A percentile compares a stretch with the other conserved stretches of the same genome.
These are phyloP conservation scores for Holotrichia oblita DNA, from an alignment of 1,140 invertebrate species.

Conservation along the genomic window DNA sequence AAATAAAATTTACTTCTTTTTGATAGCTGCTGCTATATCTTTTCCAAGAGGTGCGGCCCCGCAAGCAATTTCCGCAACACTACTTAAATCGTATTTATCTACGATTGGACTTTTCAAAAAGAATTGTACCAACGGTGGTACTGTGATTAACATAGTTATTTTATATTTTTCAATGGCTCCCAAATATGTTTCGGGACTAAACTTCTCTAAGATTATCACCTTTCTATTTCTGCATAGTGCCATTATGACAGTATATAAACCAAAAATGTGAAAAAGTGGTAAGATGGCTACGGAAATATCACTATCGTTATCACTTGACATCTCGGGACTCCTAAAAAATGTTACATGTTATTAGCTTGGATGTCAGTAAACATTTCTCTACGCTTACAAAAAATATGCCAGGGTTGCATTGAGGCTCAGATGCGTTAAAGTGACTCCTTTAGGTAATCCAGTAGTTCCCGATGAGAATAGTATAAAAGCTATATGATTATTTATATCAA, in stretches of 20 bases:
- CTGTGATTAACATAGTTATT: conserved; percentile 64
- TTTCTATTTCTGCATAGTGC: conserved; percentile 40
- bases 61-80: conserved; percentile 60
- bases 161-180: conserved; percentile 65
- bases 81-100: conserved; percentile 61
- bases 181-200: conserved; percentile 60
- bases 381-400: conserved; percentile 8
- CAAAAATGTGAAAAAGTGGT: conserved; percentile 55
- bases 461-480: conserved; percentile 64
- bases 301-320: neutral
- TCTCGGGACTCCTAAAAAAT: conserved; percentile 12
- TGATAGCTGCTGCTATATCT: conserved; percentile 58
- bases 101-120: conserved; percentile 64
- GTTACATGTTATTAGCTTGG: neutral
- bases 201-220: conserved; percentile 61
- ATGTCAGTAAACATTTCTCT: neutral
- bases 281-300: conserved; percentile 47
- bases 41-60: conserved; percentile 64
- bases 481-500: conserved; percentile 48
- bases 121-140: conserved; percentile 68
- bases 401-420: conserved; percentile 56
- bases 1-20: conserved; percentile 52
- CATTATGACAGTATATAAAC: conserved; percentile 45
- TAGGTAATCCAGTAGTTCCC: conserved; percentile 80
- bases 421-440: conserved; percentile 81